Evolutionary conservation across 2,797 vertebrate species (phyloP), one percentile per base, ranked within the genome.

Genomic region (Odontamblyopus rebecca): DNA sequence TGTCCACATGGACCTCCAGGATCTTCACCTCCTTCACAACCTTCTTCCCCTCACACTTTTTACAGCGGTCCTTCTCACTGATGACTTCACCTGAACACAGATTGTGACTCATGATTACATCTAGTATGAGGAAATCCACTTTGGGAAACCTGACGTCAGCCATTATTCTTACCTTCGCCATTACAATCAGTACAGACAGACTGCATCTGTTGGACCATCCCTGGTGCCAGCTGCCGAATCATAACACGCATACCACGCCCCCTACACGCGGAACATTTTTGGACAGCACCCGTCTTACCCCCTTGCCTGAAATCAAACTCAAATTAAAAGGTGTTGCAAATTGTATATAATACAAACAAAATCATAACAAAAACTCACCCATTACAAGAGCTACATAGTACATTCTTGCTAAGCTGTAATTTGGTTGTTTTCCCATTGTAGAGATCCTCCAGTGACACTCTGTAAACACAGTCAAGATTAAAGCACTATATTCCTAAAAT

Each of bases 151-250:
- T 30, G 7, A 30, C 6, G 4, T 35, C 27, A 15, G 6, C 23
- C 11, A 4, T 6, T 9, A 1, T 3, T 0, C 89, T 83, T 91
- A 99, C 97, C 98, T 96, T 99, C 98, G 77, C 98, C 98, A 0
- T 95, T 98, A 87, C 98, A 99, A 73, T 98, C 97, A 0, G 97
- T 97, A 62, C 98, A 99, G 63, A 99, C 95, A 9, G 98, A 98
- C 90, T 99, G 97, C 98, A 99, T 99, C 94, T 99, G 97, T 87
- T 99, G 97, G 56, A 99, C 97, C 97, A 99, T 99, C 0, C 98
- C 98, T 0, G 98, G 97, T 35, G 96, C 97, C 91, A 99, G 93
- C 91, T 99, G 98, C 89, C 97, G 94, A 91, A 99, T 98, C 97
- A 99, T 97, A 86, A 99, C 95, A 69, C 97, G 96, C 71, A 99